Conservation (phyloP, 2,888 invertebrate genomes). For the Catonia carolina region DNA sequence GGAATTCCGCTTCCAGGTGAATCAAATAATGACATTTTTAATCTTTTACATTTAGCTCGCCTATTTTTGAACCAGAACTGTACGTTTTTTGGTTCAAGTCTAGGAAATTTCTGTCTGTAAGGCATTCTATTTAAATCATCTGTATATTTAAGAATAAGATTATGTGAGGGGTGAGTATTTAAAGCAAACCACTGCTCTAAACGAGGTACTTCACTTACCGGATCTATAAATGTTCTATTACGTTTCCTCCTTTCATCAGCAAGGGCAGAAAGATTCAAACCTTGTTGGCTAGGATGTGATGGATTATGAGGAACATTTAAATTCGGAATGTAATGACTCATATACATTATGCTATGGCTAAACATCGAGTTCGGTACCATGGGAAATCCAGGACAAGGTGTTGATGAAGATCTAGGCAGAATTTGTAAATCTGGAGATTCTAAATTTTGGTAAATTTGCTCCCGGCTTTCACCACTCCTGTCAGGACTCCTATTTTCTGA, state of each 20-base stretch:
- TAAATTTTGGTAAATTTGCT: conserved; percentile 19
- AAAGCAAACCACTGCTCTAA: conserved; percentile 93
- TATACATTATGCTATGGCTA: conserved; percentile 84
- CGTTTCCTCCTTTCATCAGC: conserved; percentile 82
- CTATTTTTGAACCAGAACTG: conserved; percentile 99
- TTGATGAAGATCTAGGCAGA: conserved; percentile 19
- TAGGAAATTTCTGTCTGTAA: conserved; percentile 95
- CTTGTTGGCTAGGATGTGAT: conserved; percentile 43
- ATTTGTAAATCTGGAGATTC: conserved; percentile 22
- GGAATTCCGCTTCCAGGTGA: conserved; percentile 35
- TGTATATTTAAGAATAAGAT: conserved; percentile 94
- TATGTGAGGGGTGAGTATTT: conserved; percentile 98
- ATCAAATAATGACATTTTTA: conserved; percentile 85
- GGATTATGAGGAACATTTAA: conserved; percentile 51
- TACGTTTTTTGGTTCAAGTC: conserved; percentile 97
- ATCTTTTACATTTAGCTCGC: conserved; percentile 93
- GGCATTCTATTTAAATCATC: conserved; percentile 95
- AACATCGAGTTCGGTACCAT: conserved; percentile 84
- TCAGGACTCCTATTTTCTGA: conserved; percentile 19
- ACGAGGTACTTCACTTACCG: conserved; percentile 93
- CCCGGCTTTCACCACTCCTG: conserved; percentile 7
- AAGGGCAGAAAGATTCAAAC: conserved; percentile 31
- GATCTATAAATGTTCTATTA: conserved; percentile 98
- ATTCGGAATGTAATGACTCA: conserved; percentile 79
- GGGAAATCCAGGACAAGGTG: conserved; percentile 50